phyloP scores from a whole-genome alignment of 2,888 invertebrate species.

The Acanthoscelides obtectus region DNA sequence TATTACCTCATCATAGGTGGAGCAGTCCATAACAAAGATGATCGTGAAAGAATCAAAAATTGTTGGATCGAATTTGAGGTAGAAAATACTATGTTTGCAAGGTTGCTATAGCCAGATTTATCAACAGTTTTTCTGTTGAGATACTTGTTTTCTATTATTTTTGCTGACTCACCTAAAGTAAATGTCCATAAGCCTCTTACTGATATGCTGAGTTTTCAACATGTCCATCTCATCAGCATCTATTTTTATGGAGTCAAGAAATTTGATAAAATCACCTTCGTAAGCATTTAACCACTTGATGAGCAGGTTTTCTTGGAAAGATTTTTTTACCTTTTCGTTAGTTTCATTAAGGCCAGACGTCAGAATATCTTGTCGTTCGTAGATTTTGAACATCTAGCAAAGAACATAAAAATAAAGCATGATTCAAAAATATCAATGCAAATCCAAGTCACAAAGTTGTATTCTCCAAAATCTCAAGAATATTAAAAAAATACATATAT shows the following conservation, averaged over 20 bases:
- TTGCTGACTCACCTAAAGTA: conserved; percentile 50
- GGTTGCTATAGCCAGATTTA: too few relatives aligned
- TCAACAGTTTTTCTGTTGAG: too few relatives aligned
- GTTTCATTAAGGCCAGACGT: conserved; percentile 61
- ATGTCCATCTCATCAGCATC: conserved; percentile 62
- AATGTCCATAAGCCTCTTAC: conserved; percentile 50
- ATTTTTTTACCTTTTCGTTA: conserved; percentile 49
- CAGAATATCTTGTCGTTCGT: conserved; percentile 59
- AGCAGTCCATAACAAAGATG: too few relatives aligned
- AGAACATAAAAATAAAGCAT: neutral
- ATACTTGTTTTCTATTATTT: neutral
- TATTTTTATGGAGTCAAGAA: conserved; percentile 69
- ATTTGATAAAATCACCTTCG: conserved; percentile 62
- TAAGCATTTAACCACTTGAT: conserved; percentile 74
- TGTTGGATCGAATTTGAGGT: too few relatives aligned
- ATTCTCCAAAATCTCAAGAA: too few relatives aligned
- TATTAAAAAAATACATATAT: too few relatives aligned
- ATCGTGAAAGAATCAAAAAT: too few relatives aligned
- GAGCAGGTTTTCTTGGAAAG: conserved; percentile 54
- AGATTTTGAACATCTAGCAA: conserved; percentile 47
- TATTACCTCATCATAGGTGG: too few relatives aligned
- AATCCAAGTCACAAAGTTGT: too few relatives aligned
- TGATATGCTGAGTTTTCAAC: conserved; percentile 54
- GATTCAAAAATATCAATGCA: too few relatives aligned
- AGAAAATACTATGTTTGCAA: too few relatives aligned